phyloP scores from a whole-genome alignment of 2,113 vertebrate species.

The Platysternon megacephalum region DNA sequence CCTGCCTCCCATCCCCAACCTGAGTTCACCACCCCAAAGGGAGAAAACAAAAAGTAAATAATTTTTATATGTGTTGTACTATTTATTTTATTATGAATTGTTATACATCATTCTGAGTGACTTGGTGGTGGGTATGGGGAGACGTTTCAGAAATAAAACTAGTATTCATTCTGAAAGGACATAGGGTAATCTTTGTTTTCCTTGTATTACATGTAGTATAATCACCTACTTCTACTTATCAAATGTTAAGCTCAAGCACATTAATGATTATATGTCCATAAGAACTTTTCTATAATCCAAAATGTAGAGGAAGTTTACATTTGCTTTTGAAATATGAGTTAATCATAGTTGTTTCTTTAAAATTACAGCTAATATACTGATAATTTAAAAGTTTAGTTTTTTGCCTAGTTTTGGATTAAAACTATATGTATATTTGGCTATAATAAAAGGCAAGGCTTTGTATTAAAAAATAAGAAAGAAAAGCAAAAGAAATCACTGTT shows the following conservation, averaged over 20 bases:
- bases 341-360: background rate
- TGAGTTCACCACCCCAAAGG: background rate
- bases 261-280: background rate
- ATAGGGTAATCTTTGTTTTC: background rate
- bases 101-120: background rate
- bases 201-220: background rate
- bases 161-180: background rate
- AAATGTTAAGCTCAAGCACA: background rate
- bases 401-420: conserved; percentile 8
- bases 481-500: conserved; percentile 14
- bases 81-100: background rate
- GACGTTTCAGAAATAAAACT: background rate
- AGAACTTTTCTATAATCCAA: background rate
- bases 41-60: background rate
- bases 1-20: background rate
- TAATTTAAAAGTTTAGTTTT: background rate
- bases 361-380: fast-evolving
- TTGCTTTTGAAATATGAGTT: background rate
- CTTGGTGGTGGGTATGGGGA: background rate
- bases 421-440: conserved; percentile 19
- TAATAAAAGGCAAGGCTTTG: conserved; percentile 46
- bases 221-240: background rate
- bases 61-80: background rate
- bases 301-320: background rate
- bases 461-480: background rate